Evolutionary conservation across 1,140 invertebrate species (phyloP).

Genomic region (Rhynchophorus ferrugineus): DNA sequence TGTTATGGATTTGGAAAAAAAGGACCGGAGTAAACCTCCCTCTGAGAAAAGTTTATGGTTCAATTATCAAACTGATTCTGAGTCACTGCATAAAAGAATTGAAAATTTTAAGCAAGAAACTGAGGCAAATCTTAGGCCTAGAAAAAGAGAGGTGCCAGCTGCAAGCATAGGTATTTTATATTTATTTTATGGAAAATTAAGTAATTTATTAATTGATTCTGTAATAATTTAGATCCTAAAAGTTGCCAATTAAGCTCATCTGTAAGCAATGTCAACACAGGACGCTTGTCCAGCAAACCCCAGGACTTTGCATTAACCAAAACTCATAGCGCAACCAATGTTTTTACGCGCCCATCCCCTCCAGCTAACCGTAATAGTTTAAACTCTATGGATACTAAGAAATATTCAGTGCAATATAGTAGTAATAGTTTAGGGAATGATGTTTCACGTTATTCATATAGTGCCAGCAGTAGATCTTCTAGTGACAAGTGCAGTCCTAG

Average conservation of each 20-base stretch:
- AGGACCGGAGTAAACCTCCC: constrained; percentile 21
- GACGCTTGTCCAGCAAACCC: constrained; percentile 19
- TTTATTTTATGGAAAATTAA: too few species aligned
- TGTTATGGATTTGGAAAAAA: constrained; percentile 33
- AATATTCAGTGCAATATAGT: constrained; percentile 29
- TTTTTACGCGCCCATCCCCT: constrained; percentile 28
- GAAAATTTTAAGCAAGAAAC: constrained; percentile 64
- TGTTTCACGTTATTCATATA: constrained; percentile 10
- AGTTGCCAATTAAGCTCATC: constrained; percentile 25
- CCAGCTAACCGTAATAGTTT: constrained; percentile 30
- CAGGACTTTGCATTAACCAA: constrained; percentile 30
- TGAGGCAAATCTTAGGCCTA: constrained; percentile 54
- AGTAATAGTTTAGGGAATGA: constrained; percentile 12
- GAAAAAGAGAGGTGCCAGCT: constrained; percentile 31
- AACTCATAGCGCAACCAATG: constrained; percentile 38
- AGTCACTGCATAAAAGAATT: constrained; percentile 43
- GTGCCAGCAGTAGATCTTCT: constrained; percentile 12
- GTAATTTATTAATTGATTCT: too few species aligned
- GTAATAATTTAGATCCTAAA: constrained; percentile 24
- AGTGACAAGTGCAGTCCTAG: background rate
- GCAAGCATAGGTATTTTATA: constrained; percentile 24
- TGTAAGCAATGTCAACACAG: constrained; percentile 25
- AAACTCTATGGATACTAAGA: constrained; percentile 26
- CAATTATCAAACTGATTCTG: constrained; percentile 36
- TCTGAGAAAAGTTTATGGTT: constrained; percentile 32